Evolutionary conservation across 1,140 invertebrate species (phyloP), one percentile per base, ranked within the genome.

Genomic region (Holcopasites calliopsidis): DNA sequence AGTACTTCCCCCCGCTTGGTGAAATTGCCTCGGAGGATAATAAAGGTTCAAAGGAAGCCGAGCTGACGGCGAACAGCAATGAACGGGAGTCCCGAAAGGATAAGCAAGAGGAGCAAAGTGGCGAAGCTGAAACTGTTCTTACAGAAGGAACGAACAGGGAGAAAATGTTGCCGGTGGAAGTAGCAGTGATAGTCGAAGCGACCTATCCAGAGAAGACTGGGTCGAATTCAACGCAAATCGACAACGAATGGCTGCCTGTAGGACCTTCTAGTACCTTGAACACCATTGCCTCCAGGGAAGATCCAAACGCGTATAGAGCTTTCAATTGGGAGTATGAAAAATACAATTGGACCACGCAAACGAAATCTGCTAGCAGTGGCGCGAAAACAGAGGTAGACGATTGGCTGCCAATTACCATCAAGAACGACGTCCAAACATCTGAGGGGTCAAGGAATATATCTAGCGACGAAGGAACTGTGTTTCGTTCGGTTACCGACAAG

Each of bases 1-100:
- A 90, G 42, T 91, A 92, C 23, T 92, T 92, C 52, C 90, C 90
- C n/a, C 86, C 90, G 0, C 76, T 91, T 26, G 88, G 86, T 0
- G 80, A 78, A 1, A 55, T 73, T 13, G 4, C n/a, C 0, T 42
- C 52, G 13, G 71, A 66, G 38, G 54, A 66, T 2, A 1, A 49
- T 49, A 23, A 0, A 21, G 57, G 6, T 11, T 16, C 57, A 2
- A 1, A 6, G 2, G 31, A 38, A 72, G 0, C 28, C 3, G 11
- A 21, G 18, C 16, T 2, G 1, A n/a, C n/a, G 7, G 13, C 8
- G 2, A 44, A 1, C 1, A 38, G 0, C 5, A 8, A 33, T 3
- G 40, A 28, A 13, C n/a, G 3, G 21, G 5, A 35, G 1, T 26
- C n/a, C 2, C 23, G 26, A n/a, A 2, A 11, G 16, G 18, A 28